phyloP scores from a whole-genome alignment of 2,888 invertebrate species.

The Platycnemis pennipes region DNA sequence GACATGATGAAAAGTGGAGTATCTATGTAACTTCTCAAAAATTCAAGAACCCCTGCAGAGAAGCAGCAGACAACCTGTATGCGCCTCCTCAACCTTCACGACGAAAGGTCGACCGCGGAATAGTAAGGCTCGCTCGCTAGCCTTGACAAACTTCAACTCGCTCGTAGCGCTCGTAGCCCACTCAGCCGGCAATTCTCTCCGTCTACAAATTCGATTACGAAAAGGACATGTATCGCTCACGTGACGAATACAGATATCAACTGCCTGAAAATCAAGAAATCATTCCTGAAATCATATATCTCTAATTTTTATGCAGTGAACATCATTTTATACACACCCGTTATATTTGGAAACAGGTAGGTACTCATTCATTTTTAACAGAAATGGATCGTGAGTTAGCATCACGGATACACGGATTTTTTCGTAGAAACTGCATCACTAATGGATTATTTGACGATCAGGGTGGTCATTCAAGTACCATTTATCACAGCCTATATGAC shows the following conservation, averaged over 20 bases:
- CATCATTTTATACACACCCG: background rate
- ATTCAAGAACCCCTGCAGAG: background rate
- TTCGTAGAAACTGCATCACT: background rate
- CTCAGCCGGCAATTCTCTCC: background rate
- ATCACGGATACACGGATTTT: no score
- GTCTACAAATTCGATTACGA: constrained; percentile 29
- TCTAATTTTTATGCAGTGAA: background rate
- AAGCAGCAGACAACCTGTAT: background rate
- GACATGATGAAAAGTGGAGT: background rate
- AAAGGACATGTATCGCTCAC: background rate
- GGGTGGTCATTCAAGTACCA: no score
- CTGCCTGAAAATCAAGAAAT: background rate
- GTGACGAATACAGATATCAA: background rate
- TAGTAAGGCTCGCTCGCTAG: constrained; percentile 49
- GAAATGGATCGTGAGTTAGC: no score
- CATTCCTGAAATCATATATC: no score
- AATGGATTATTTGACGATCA: background rate
- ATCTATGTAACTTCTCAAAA: background rate
- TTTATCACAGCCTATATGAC: background rate
- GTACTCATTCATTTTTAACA: background rate
- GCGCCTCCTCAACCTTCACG: background rate
- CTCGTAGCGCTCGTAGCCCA: constrained; percentile 13
- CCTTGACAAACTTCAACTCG: constrained; percentile 53
- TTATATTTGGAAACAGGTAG: background rate
- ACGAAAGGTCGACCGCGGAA: constrained; percentile 20